These are phyloP conservation scores for Podarcis siculus DNA, from an alignment of 2,797 vertebrate species.

Conservation along the genomic window DNA sequence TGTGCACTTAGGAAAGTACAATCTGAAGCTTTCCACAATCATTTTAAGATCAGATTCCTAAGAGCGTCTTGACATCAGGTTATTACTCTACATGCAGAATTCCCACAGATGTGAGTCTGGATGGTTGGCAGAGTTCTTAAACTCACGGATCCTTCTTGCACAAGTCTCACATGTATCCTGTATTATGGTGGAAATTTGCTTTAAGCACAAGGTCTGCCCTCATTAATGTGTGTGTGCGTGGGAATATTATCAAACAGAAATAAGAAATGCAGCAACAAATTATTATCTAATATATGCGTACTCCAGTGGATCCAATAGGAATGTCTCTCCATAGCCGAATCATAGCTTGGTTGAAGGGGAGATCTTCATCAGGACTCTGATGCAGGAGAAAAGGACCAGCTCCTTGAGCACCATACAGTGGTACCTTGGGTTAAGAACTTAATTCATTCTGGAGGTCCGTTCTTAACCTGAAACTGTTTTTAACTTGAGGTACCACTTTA, in stretches of 20 bases:
- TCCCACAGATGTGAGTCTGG: constrained; percentile 22
- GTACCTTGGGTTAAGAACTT: too few species aligned
- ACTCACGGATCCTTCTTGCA: background rate
- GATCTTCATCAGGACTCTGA: background rate
- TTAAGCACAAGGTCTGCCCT: background rate
- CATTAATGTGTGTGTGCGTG: background rate
- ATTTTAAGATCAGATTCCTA: constrained; percentile 50
- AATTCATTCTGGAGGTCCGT: too few species aligned
- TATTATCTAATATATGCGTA: background rate
- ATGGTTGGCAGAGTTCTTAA: background rate
- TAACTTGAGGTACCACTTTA: too few species aligned
- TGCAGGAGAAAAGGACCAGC: background rate
- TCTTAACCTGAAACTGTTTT: too few species aligned
- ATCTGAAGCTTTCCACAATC: constrained; percentile 61
- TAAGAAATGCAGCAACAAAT: background rate
- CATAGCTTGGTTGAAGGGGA: background rate
- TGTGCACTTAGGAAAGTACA: constrained; percentile 40
- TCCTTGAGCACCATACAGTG: too few species aligned
- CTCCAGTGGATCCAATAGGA: background rate
- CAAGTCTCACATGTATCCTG: background rate
- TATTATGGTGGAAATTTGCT: background rate
- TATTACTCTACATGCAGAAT: background rate
- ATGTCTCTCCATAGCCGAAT: too few species aligned
- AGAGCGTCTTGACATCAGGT: background rate
- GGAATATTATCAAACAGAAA: background rate